A percentile compares a stretch with the other conserved stretches of the same genome.
phyloP scores from a whole-genome alignment of 1,140 invertebrate genomes.

The Conopomorpha cramerella region DNA sequence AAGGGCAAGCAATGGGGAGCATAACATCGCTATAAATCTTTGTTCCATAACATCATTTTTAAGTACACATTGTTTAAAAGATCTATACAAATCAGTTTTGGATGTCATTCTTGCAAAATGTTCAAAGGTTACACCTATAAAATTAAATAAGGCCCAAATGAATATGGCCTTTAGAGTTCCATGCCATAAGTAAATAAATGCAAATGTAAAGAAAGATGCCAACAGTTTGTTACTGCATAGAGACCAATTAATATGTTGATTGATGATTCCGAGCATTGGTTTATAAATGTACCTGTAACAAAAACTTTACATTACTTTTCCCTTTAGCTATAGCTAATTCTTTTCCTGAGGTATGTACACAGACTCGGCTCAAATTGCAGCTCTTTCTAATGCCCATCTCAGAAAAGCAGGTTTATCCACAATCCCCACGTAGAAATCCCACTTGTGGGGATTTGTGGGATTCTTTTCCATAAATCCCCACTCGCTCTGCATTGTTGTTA shows the following conservation, averaged over 20 bases:
- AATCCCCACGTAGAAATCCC: too few species aligned
- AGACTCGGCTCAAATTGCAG: too few species aligned
- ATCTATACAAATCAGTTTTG: constrained; percentile 35
- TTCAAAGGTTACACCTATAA: constrained; percentile 76
- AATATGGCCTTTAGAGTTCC: constrained; percentile 78
- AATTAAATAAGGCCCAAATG: constrained; percentile 85
- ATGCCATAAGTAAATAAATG: constrained; percentile 91
- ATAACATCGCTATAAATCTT: constrained; percentile 69
- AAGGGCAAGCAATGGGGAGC: constrained; percentile 73
- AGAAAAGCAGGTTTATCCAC: too few species aligned
- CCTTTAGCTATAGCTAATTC: too few species aligned
- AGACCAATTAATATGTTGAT: constrained; percentile 31
- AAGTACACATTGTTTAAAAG: constrained; percentile 38
- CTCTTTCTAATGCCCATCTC: too few species aligned
- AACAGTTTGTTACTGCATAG: constrained; percentile 64
- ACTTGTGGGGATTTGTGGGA: too few species aligned
- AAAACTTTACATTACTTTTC: too few species aligned
- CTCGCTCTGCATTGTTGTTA: too few species aligned
- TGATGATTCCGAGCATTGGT: constrained; percentile 60
- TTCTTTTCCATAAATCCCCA: too few species aligned
- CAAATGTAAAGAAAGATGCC: constrained; percentile 80
- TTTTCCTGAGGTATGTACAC: too few species aligned
- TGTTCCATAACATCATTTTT: constrained; percentile 31
- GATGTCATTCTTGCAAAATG: constrained; percentile 58
- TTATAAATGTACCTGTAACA: constrained; percentile 83